These are phyloP conservation scores for Gandaritis pyraliata DNA, from an alignment of 2,888 invertebrate species.

Conservation along the genomic window DNA sequence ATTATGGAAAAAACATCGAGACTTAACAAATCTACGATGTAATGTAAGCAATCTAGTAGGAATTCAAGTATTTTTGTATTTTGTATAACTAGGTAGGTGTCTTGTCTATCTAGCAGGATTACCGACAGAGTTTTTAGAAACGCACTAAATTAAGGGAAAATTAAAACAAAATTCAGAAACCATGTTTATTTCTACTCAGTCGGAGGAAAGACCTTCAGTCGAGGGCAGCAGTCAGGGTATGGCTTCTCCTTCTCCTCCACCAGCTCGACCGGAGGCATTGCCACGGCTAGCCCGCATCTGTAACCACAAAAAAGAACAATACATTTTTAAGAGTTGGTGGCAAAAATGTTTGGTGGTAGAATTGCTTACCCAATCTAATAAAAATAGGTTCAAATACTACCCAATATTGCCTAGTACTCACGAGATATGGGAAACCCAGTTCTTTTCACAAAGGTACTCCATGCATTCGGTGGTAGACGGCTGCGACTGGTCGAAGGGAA, in stretches of 20 bases:
- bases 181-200: background rate
- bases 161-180: background rate
- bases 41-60: too few relatives aligned
- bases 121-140: too few relatives aligned
- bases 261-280: constrained; percentile 27
- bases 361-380: too few relatives aligned
- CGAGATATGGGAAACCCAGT: constrained; percentile 38
- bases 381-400: too few relatives aligned
- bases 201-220: constrained; percentile 6
- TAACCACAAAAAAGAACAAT: background rate
- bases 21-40: too few relatives aligned
- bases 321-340: too few relatives aligned
- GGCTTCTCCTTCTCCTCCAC: constrained; percentile 31
- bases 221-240: constrained; percentile 32
- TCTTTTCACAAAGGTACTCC: constrained; percentile 39
- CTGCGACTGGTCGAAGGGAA: constrained; percentile 36
- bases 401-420: constrained; percentile 32
- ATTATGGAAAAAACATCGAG: too few relatives aligned
- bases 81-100: too few relatives aligned
- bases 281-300: constrained; percentile 31
- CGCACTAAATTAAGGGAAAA: too few relatives aligned
- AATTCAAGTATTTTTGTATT: too few relatives aligned
- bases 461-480: constrained; percentile 37
- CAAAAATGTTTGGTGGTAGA: too few relatives aligned
- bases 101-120: too few relatives aligned